Evolutionary conservation across 2,113 vertebrate species (phyloP).

Genomic region (Glaucomys volans): DNA sequence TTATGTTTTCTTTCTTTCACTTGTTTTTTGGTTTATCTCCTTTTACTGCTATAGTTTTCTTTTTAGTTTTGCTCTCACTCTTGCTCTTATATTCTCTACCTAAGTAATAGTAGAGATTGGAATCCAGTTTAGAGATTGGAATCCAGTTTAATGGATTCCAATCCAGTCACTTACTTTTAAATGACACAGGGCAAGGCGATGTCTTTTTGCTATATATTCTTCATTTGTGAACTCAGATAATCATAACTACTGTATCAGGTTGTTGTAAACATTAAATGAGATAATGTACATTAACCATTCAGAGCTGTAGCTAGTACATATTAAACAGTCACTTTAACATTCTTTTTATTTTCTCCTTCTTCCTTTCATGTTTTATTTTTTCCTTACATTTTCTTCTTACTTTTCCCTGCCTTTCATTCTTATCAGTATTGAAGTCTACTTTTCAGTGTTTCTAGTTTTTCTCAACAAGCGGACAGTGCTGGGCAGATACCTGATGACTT

Average conservation of each 20-base stretch:
- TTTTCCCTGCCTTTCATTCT: background rate
- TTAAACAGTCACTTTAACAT: background rate
- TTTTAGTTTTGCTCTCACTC: background rate
- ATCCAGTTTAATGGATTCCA: too few relatives aligned
- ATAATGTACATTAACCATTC: conserved; percentile 15
- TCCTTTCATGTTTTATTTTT: conserved; percentile 14
- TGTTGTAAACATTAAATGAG: conserved; percentile 46
- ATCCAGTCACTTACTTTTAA: background rate
- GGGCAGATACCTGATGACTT: background rate
- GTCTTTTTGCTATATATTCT: background rate
- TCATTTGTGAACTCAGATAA: background rate
- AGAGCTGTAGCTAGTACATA: background rate
- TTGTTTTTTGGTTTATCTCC: background rate
- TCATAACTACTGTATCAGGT: background rate
- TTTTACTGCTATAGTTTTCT: background rate
- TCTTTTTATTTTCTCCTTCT: background rate
- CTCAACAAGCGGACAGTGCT: background rate
- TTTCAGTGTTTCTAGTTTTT: conserved; percentile 19
- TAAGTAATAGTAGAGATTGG: background rate
- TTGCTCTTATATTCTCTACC: background rate
- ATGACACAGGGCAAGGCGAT: background rate
- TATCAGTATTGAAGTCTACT: background rate
- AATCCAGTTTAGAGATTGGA: background rate
- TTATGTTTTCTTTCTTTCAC: background rate
- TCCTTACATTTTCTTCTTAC: background rate